Evolutionary conservation across 2,113 vertebrate species (phyloP).

Genomic region (Oncorhynchus masou): DNA sequence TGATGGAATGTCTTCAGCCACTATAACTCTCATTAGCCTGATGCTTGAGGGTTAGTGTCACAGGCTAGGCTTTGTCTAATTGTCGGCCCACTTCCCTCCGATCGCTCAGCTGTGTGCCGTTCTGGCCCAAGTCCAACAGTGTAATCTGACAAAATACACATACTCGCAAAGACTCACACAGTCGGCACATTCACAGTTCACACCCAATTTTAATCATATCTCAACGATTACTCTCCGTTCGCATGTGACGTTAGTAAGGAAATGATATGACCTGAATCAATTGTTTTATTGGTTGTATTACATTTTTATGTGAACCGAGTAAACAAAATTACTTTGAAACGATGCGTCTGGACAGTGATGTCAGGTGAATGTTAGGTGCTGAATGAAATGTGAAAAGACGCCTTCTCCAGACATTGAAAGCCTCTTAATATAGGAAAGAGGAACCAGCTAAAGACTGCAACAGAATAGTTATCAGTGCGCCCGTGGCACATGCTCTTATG

Average conservation of each 20-base stretch:
- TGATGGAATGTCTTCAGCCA: conserved; percentile 33
- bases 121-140: conserved; percentile 19
- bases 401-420: too few species aligned
- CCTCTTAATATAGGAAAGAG: too few species aligned
- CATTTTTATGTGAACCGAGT: too few species aligned
- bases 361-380: too few species aligned
- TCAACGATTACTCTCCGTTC: neutral
- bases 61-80: conserved; percentile 45
- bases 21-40: conserved; percentile 51
- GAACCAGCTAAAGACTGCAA: too few species aligned
- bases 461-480: too few species aligned
- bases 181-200: neutral
- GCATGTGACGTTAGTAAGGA: neutral
- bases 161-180: neutral
- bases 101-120: conserved; percentile 7
- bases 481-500: too few species aligned
- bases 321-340: too few species aligned
- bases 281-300: too few species aligned
- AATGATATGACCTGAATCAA: neutral
- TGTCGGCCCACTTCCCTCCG: conserved; percentile 48
- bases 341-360: neutral
- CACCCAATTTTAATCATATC: neutral
- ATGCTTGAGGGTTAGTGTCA: conserved; percentile 61
- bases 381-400: too few species aligned
- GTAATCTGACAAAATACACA: conserved; percentile 24